Evolutionary conservation across 2,797 vertebrate species (phyloP), one percentile per base, ranked within the genome.

Genomic region (Oreonectes daqikongensis): DNA sequence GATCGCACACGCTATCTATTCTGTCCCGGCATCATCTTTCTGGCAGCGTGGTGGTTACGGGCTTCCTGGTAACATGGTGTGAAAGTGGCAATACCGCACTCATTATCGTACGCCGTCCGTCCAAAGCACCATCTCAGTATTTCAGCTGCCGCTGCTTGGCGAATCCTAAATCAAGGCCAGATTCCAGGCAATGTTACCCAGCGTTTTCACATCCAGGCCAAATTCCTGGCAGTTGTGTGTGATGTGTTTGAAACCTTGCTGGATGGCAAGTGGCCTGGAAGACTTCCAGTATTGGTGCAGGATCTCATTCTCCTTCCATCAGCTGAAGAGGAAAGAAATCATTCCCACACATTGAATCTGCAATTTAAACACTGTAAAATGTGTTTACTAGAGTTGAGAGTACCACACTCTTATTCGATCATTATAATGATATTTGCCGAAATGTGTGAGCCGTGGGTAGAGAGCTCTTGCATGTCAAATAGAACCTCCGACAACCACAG

Each of bases 71-170:
- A 72, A 72, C 48, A 70, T 59, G 20, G 79, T 74, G 79, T 77
- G 73, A 79, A 81, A 71, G 82, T 74, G 73, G 69, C 77, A 83
- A 79, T 79, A 67, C 71, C 75, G 60, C 64, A 28, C 65, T 81
- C 70, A 77, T 84, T 71, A 73, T 52, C 26, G 40, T 66, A 15
- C 26, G 46, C 50, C 52, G 55, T 17, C 32, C 2, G 1, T 44
- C 64, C 59, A 46, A 35, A 77, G 55, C 12, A 12, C 42, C 75
- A 38, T 52, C 44, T 24, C 11, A 35, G 30, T 63, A 9, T 26
- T 53, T 57, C 65, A 60, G 63, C 68, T 35, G 69, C 44, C 60
- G 53, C 68, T 14, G 40, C 35, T 53, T 72, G 64, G 59, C 14
- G 61, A 32, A 2, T 40, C 40, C 28, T 76, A 57, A 75, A 42